phyloP scores from a whole-genome alignment of 2,113 vertebrate species.

The Lathamus discolor region DNA sequence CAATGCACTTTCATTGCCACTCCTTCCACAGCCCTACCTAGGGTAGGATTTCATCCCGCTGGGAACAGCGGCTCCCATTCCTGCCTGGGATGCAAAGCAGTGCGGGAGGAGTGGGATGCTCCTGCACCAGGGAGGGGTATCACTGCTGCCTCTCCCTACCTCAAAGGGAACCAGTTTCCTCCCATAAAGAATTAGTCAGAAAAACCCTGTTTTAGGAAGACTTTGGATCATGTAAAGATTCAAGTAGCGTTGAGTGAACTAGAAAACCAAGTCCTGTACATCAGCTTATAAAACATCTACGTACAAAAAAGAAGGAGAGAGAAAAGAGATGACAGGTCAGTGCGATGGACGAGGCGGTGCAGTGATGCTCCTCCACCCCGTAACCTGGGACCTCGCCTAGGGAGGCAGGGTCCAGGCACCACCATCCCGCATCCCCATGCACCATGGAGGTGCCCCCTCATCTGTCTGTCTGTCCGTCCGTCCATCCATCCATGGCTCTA shows the following conservation, averaged over 20 bases:
- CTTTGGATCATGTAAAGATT: slow-evolving; percentile 10
- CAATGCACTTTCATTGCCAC: background rate
- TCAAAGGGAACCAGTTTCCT: background rate
- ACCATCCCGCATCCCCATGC: background rate
- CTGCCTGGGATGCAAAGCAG: background rate
- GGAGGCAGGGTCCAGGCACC: background rate
- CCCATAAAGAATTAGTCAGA: background rate
- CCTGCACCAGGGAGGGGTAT: background rate
- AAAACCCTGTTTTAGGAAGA: background rate
- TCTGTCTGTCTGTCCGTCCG: background rate
- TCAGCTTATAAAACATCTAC: slow-evolving; percentile 13
- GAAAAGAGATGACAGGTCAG: background rate
- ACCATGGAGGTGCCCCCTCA: background rate
- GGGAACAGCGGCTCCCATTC: background rate
- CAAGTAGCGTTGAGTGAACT: background rate
- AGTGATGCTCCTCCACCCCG: background rate
- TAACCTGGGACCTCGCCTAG: background rate
- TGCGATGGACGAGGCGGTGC: background rate
- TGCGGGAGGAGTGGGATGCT: background rate
- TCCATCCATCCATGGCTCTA: background rate
- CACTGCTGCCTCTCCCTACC: background rate
- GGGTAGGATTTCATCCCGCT: background rate
- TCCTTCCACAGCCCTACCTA: background rate
- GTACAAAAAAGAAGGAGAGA: background rate
- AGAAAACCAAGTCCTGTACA: slow-evolving; percentile 29